These are phyloP conservation scores for Probaryconus sp. DNA, from an alignment of 1,140 invertebrate genomes.

Conservation along the genomic window DNA sequence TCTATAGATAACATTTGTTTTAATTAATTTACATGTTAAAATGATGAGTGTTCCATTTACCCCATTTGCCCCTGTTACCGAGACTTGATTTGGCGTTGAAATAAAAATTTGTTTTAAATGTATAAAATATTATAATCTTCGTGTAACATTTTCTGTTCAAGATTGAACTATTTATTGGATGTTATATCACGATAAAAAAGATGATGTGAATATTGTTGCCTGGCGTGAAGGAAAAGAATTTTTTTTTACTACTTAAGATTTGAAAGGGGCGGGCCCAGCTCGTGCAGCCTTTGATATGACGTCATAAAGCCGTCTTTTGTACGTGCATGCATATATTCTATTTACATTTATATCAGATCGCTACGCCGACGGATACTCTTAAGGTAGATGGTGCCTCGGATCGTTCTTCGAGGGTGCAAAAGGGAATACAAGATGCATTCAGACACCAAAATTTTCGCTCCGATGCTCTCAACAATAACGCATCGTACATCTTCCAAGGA, in stretches of 20 bases:
- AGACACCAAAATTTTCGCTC: conserved; percentile 75
- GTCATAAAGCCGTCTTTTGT: conserved; percentile 70
- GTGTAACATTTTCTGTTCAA: no score
- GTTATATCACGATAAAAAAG: no score
- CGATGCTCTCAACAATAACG: conserved; percentile 75
- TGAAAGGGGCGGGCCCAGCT: conserved; percentile 15
- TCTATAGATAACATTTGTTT: no score
- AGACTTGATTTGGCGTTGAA: no score
- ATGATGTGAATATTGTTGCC: no score
- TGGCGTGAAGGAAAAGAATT: conserved; percentile 13
- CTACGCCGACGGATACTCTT: conserved; percentile 53
- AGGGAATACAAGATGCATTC: conserved; percentile 67
- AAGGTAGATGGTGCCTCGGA: conserved; percentile 34
- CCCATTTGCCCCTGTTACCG: no score
- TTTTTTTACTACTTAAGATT: conserved; percentile 33
- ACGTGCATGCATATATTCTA: conserved; percentile 70
- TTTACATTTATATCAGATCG: conserved; percentile 74
- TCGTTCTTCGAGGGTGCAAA: conserved; percentile 32
- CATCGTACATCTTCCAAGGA: conserved; percentile 74
- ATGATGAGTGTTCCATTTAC: no score
- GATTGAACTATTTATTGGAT: no score
- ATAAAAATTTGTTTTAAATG: no score
- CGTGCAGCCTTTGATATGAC: conserved; percentile 65
- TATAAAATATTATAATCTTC: neutral
- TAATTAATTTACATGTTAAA: no score